Base-by-base conservation (phyloP, 2,797 vertebrate genomes). In the Sebastes vulpes region DNA sequence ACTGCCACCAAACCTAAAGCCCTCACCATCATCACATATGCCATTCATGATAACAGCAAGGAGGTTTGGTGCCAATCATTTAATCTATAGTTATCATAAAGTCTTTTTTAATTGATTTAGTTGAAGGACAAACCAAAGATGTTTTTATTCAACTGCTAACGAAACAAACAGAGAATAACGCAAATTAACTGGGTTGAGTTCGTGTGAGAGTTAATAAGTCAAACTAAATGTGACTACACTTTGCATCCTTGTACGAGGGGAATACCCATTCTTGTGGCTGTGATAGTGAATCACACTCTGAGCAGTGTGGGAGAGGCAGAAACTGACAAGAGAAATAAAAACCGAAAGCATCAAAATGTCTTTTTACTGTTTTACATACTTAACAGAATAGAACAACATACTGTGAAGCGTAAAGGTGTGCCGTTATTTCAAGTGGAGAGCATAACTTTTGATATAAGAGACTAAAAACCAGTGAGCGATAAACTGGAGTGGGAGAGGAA, bases 251-350 rank as follows among this genome's bases (percentile, higher is more conserved):
- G 21, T 79, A 21, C 56, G 26, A 80, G 72, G 81, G 89, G 83
- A 89, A 88, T 83, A 83, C 79, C 84, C 78, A 38, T 76, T 87
- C 65, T 67, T 74, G 74, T 74, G 61, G 66, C 65, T 75, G 70
- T 82, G 81, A 88, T 63, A 75, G 84, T 88, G 84, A 90, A 85
- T 89, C 79, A 92, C 75, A 67, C 69, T 71, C 35, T 38, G 65
- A 87, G 75, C 64, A 74, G 82, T 90, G 88, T 87, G 77, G 89
- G 83, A 89, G 82, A 83, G 75, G 66, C 84, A 85, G 52, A 29
- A 71, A 77, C 78, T 83, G 80, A 87, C 81, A 66, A 66, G 74
- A 81, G 28, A 85, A 59, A 77, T 79, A 82, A 83, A 84, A 75
- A 83, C 60, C n/a, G 46, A 87, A 81, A 76, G 64, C 23, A 28